Evolutionary conservation across 2,797 vertebrate genomes (phyloP), one percentile per base, ranked within the genome.

Genomic region (Gymnodraco acuticeps): DNA sequence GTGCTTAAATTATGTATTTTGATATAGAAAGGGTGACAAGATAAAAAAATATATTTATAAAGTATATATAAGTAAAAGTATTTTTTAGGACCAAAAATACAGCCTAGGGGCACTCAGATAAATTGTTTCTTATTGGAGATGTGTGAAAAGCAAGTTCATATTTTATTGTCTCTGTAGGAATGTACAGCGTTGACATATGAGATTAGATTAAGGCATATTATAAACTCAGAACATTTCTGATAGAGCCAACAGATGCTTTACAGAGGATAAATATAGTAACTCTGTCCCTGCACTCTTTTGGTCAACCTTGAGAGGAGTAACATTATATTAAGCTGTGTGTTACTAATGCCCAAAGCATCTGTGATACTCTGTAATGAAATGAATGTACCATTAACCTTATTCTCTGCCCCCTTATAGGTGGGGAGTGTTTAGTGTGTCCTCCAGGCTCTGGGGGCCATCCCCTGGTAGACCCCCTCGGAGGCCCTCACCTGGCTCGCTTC

Each of bases 401-500:
- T 91, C 82, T 77, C 94, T 95, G 88, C 95, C 93, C 10, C 80
- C 90, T 92, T 92, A 89, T 77, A 95, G 94, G 95, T 92, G 94
- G 95, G 92, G 95, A 96, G 95, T 96, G 94, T 83, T 95, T 95
- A 95, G 95, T 96, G 84, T 96, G 95, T 95, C 94, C 95, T 78
- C 86, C 93, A 98, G 98, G 98, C 86, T 96, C 98, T 9, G 98
- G 97, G 68, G 96, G 92, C 54, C 98, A 99, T 77, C 98, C 98
- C 0, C 94, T 99, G 81, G 97, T 99, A 53, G 98, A 99, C 85
- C 97, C 95, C 19, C 92, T 99, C 90, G 97, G 94, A 3, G 98
- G 98, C 90, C 98, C 98, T 71, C 98, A 99, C 87, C 93, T 99
- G 94, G 96, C 98, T 66, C 96, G 98, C 58, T 99, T 99, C 88